These are phyloP conservation scores for Drosophila bocki DNA, from an alignment of 1,140 invertebrate genomes.

Conservation along the genomic window DNA sequence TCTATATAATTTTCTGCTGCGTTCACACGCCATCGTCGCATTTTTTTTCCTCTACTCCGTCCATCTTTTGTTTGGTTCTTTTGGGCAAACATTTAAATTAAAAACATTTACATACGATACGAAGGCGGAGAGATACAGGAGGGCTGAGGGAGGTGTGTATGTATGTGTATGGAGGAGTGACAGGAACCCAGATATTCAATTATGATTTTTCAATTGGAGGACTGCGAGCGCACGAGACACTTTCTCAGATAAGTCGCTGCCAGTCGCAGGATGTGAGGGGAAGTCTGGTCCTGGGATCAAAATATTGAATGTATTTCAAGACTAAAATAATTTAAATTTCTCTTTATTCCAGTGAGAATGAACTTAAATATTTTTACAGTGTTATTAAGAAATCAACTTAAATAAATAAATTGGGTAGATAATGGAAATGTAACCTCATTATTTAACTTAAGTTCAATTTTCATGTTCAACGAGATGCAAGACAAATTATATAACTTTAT, in stretches of 20 bases:
- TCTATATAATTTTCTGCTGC: conserved; percentile 79
- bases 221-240: conserved; percentile 46
- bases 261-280: conserved; percentile 12
- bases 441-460: too few species aligned
- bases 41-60: conserved; percentile 47
- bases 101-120: conserved; percentile 76
- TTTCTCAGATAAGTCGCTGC: conserved; percentile 65
- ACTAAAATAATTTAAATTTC: neutral
- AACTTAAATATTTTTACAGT: too few species aligned
- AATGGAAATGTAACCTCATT: too few species aligned
- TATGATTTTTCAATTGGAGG: conserved; percentile 73
- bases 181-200: conserved; percentile 76
- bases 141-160: neutral
- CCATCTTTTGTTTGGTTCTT: conserved; percentile 54
- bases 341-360: too few species aligned
- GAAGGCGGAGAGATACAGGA: neutral
- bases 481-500: too few species aligned
- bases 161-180: conserved; percentile 44
- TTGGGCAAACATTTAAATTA: conserved; percentile 82
- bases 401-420: neutral
- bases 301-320: conserved; percentile 2
- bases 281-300: neutral
- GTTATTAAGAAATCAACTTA: too few species aligned
- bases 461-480: too few species aligned
- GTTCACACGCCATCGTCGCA: conserved; percentile 82